Base-by-base conservation (phyloP, 2,113 vertebrate genomes). In the Ceyx cyanopectus region DNA sequence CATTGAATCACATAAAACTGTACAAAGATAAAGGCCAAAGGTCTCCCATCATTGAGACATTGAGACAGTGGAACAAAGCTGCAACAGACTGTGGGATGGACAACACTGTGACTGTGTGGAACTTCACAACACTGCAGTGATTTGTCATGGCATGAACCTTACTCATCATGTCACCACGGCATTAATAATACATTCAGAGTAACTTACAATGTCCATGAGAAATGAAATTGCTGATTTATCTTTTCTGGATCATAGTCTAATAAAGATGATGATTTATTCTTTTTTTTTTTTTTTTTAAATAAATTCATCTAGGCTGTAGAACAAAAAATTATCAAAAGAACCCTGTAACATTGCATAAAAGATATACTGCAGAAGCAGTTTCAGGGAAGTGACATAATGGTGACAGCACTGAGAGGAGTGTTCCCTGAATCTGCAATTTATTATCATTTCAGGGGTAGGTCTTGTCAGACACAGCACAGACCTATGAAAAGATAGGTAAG, bases 111-210 rank as follows among this genome's bases (percentile, higher is more conserved):
- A 73, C 40, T 84, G 50, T 2, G 3, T 69, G 70, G 69, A 86
- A 72, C 66, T 72, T 65, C 81, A 83, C 56, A 82, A n/a, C 1
- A 6, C 46, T 80, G 54, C 63, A 79, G 46, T 51, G 60, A 90
- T 94, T 89, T 74, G 74, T 94, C 84, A 74, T 27, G 56, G 46
- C 75, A 63, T 43, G 60, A 95, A 84, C 70, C 46, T 93, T 87
- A 76, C 26, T 94, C 92, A 94, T 69, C 48, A 74, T 84, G 63
- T 85, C 86, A 95, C 75, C 56, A 22, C 34, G 51, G 85, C 8
- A 3, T 91, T 87, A 95, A 85, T 79, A 81, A 89, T 69, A 57
- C 27, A 82, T 67, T 70, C 60, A 77, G 43, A 89, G 56, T 77
- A 93, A 87, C 43, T 92, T 87, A 48, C 1, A 51, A 27, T 1